Evolutionary conservation across 2,888 invertebrate species (phyloP).

Genomic region (Neoascia interrupta): DNA sequence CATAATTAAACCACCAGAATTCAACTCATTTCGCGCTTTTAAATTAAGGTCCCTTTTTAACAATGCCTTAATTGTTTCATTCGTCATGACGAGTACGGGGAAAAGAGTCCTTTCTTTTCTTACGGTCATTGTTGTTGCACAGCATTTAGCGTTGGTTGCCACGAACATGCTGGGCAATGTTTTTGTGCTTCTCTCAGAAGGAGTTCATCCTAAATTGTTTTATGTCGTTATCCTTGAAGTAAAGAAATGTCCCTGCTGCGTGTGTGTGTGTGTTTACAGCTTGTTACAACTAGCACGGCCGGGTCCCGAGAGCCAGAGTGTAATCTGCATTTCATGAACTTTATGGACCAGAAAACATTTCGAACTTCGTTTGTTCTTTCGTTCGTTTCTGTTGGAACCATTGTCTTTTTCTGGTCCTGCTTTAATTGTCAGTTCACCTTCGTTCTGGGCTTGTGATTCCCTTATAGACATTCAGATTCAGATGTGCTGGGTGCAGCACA

Average conservation of each 20-base stretch:
- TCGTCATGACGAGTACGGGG: slow-evolving; percentile 17
- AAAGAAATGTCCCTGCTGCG: slow-evolving; percentile 11
- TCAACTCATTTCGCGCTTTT: slow-evolving; percentile 10
- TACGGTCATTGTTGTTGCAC: slow-evolving; percentile 21
- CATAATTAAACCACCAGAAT: slow-evolving; percentile 29
- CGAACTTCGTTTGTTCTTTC: slow-evolving; percentile 22
- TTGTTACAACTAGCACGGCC: no score
- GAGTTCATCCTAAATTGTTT: slow-evolving; percentile 35
- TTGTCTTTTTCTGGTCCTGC: slow-evolving; percentile 26
- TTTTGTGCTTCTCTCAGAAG: background rate
- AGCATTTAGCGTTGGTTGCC: slow-evolving; percentile 8
- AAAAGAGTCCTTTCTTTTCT: slow-evolving; percentile 28
- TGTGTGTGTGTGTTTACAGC: slow-evolving; percentile 19
- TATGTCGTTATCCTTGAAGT: slow-evolving; percentile 29
- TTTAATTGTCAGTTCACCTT: slow-evolving; percentile 42
- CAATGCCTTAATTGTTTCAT: slow-evolving; percentile 46
- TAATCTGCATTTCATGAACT: slow-evolving; percentile 54
- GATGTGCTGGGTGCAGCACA: slow-evolving; percentile 7
- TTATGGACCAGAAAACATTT: slow-evolving; percentile 47
- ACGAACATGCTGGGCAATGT: background rate
- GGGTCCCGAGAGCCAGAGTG: slow-evolving; percentile 36
- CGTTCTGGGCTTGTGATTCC: slow-evolving; percentile 18
- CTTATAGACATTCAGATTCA: slow-evolving; percentile 18
- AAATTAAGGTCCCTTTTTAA: background rate
- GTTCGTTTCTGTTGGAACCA: background rate